These are phyloP conservation scores for Scolopax bukidnonensis DNA, from an alignment of 2,797 vertebrate species.

Conservation along the genomic window DNA sequence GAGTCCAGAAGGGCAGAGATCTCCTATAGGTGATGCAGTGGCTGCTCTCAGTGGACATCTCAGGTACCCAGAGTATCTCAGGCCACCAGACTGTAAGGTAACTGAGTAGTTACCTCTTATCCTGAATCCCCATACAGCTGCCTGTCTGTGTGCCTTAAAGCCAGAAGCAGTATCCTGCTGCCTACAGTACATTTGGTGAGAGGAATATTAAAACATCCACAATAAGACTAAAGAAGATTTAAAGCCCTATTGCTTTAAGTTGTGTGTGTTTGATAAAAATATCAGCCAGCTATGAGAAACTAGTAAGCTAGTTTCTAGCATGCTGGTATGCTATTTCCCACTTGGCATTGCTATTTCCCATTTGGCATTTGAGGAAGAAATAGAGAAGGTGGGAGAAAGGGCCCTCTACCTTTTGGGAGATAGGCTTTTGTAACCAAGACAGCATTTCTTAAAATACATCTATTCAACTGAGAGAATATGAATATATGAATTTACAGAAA, in stretches of 20 bases:
- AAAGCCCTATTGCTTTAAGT: not conserved
- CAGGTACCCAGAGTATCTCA: not conserved
- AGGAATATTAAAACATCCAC: not conserved
- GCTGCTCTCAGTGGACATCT: not conserved
- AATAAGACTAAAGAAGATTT: not conserved
- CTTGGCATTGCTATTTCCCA: not conserved
- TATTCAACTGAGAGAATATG: not conserved
- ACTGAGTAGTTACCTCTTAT: not conserved
- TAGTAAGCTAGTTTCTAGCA: not conserved
- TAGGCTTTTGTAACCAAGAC: constrained; percentile 24
- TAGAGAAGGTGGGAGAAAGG: not conserved
- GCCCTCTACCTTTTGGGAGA: constrained; percentile 3
- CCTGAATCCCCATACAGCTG: not conserved
- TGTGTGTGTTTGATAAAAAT: not conserved
- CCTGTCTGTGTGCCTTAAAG: not conserved
- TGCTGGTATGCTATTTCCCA: not conserved
- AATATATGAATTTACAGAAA: not conserved
- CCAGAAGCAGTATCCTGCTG: not conserved
- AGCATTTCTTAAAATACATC: constrained; percentile 21
- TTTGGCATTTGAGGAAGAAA: not conserved
- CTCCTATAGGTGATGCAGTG: not conserved
- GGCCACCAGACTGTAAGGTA: not conserved
- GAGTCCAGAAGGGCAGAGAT: not conserved
- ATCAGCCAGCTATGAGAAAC: not conserved
- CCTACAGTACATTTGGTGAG: not conserved